Base-by-base conservation (phyloP, 30 jellyfish, hydroid and myxozoan genomes). In the Chrysaora quinquecirrha region DNA sequence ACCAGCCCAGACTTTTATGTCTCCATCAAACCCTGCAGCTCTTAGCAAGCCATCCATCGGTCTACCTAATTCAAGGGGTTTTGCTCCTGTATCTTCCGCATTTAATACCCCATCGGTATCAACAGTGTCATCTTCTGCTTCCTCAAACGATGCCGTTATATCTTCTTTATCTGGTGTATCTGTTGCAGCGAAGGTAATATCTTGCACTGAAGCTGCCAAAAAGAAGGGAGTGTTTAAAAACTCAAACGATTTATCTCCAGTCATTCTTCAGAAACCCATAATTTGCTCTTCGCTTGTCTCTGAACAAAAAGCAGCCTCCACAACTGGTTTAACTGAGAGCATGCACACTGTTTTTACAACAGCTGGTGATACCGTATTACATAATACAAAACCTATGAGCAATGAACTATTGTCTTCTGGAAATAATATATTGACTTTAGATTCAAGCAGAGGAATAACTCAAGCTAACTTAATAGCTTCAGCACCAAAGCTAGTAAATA, bases 31-130 rank as follows among this genome's bases (percentile, higher is more conserved):
- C 22, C 52, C 92, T 1, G 79, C 92, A 0, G 52, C 63, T 3
- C 67, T 74, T 20, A 64, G 35, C 6, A 69, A 43, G 80, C 92
- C 92, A 34, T 82, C 92, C 47, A n/a, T 58, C 1, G 85, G 90
- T 0, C 7, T 80, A 22, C 24, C 58, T 18, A 70, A 52, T 43
- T 31, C 85, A 20, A 71, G 65, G 22, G 85, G 85, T 6, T 47
- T 31, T 35, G 43, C 79, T 9, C 86, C 92, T 9, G 64, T 34
- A 1, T 12, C 80, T 19, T n/a, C n/a, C n/a, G n/a, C n/a, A n/a
- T n/a, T n/a, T n/a, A n/a, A n/a, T n/a, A n/a, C n/a, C n/a, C 10
- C 80, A 0, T 30, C 75, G 35, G 60, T 63, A 7, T 32, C 85
- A 14, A 47, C 20, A 1, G 3, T 72, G 0, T 30, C 73, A 18